Base-by-base conservation (phyloP, 2,113 vertebrate species). In the Copsychus sechellarum region DNA sequence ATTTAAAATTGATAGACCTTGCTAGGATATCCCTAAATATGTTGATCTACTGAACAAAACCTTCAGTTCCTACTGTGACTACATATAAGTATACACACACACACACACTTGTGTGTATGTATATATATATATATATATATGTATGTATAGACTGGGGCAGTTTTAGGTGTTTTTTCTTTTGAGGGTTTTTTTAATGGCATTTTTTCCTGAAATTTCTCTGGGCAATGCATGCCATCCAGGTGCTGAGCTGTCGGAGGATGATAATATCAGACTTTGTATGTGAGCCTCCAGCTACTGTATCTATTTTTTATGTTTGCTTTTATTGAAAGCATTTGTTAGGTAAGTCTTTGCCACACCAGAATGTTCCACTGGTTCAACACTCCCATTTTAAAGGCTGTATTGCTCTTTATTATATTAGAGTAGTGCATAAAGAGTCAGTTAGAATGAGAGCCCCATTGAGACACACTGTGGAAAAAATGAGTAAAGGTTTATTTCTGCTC, bases 41-140 rank as follows among this genome's bases (percentile, higher is more conserved):
- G 11, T 8, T 73, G 24, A 31, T 57, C 18, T 76, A 22, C 47
- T 70, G 22, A n/a, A 48, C 45, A 87, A 74, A 66, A 5, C 1
- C 2, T 1, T 3, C 4, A 24, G 1, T 6, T 2, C 2, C 2
- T 34, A 25, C 29, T 58, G 9, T 45, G 10, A 3, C 64, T 28
- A 15, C 20, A 12, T 60, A 19, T 6, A 15, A 12, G 22, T 7
- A 23, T 2, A 47, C 19, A 57, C 5, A 43, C 4, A 34, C 4
- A 34, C 10, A 14, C 6, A 45, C 42, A 18, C n/a, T n/a, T 42
- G 14, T 42, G 40, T 42, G 40, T 42, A 15, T 42, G 18, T 43
- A 42, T 42, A 42, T 42, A 6, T 43, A 8, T 43, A 19, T 43
- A 19, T 43, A 6, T 5, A 15, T 15, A 12, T 8, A 38, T 23